Evolutionary conservation across 2,888 invertebrate species (phyloP).

Genomic region (Macaria notata): DNA sequence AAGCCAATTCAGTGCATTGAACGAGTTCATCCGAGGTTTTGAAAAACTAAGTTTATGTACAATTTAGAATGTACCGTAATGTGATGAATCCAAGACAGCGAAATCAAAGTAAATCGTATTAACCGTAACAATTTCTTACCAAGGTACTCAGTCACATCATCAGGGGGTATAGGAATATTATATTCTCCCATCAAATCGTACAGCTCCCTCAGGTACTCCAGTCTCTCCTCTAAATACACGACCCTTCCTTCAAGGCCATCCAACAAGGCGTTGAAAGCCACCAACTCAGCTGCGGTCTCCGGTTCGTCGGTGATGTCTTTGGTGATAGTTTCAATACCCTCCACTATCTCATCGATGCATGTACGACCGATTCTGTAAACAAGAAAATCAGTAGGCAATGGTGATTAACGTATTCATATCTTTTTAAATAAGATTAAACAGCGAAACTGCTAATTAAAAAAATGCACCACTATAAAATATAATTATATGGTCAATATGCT

Average conservation of each 20-base stretch:
- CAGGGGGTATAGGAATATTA: slow-evolving; percentile 86
- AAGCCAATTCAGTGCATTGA: too few relatives aligned
- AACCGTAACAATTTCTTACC: slow-evolving; percentile 49
- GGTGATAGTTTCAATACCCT: slow-evolving; percentile 84
- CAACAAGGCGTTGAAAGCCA: slow-evolving; percentile 86
- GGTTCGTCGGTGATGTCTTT: slow-evolving; percentile 86
- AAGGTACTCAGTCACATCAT: slow-evolving; percentile 85
- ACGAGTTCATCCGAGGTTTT: too few relatives aligned
- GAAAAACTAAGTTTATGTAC: too few relatives aligned
- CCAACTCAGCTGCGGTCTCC: slow-evolving; percentile 86
- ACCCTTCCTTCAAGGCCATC: slow-evolving; percentile 86
- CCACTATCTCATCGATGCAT: slow-evolving; percentile 82
- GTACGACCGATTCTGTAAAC: slow-evolving; percentile 83
- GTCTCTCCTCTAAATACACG: slow-evolving; percentile 85
- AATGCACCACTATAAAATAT: too few relatives aligned
- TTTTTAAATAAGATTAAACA: too few relatives aligned
- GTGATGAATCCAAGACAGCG: too few relatives aligned
- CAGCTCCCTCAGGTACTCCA: slow-evolving; percentile 91
- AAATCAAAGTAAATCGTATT: too few relatives aligned
- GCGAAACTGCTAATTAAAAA: too few relatives aligned
- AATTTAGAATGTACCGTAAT: too few relatives aligned
- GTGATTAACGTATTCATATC: too few relatives aligned
- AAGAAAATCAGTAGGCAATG: too few relatives aligned
- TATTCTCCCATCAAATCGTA: slow-evolving; percentile 93
- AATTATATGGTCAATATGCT: too few relatives aligned